Conservation (phyloP, 2,888 invertebrate species). For the Euzophera pinguis region DNA sequence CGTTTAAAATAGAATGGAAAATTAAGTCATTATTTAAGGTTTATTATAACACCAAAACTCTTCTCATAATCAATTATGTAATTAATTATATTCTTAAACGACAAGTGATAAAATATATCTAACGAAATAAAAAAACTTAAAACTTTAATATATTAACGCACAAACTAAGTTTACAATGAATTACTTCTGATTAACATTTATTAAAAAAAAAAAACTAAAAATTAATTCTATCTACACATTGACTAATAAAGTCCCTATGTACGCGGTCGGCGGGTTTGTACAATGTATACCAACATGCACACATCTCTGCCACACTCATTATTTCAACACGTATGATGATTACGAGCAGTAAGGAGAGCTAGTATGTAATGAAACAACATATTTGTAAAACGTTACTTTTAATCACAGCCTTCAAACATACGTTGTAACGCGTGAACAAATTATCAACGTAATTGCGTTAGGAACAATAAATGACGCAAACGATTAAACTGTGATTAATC, state of each 20-base stretch:
- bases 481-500: constrained; percentile 31
- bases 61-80: too few species aligned
- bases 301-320: constrained; percentile 54
- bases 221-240: not conserved
- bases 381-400: constrained; percentile 3
- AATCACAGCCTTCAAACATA: not conserved
- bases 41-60: too few species aligned
- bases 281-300: constrained; percentile 40
- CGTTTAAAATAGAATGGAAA: too few species aligned
- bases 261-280: constrained; percentile 67
- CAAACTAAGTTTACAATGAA: too few species aligned
- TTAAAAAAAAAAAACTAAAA: too few species aligned
- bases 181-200: too few species aligned
- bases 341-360: constrained; percentile 67
- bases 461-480: constrained; percentile 33
- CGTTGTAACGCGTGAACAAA: constrained; percentile 1
- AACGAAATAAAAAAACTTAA: too few species aligned
- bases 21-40: too few species aligned
- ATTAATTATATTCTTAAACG: too few species aligned
- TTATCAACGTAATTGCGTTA: constrained; percentile 6
- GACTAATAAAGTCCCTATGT: constrained; percentile 4
- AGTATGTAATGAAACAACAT: constrained; percentile 10
- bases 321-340: constrained; percentile 53
- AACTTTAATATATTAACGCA: too few species aligned
- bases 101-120: too few species aligned